Base-by-base conservation (phyloP, 1,140 invertebrate species). In the Bombus haemorrhoidalis region DNA sequence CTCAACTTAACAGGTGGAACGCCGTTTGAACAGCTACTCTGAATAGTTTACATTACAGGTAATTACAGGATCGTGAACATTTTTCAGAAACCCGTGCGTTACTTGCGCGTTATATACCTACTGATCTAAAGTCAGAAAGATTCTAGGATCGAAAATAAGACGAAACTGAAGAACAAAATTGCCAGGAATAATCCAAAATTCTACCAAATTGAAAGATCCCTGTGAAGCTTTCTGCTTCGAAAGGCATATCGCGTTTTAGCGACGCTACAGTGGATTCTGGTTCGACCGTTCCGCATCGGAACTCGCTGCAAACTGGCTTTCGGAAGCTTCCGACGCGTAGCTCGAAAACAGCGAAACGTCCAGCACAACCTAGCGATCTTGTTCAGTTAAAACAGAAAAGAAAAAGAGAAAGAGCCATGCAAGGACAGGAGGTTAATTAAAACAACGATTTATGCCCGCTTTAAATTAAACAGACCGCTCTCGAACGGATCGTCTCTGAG, bases 401-500 rank as follows among this genome's bases (percentile, higher is more conserved):
- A 72, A 12, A 72, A 25, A 41, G 12, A 9, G 12, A 72, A 41
- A n/a, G 25, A 25, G 1, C 1, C 13, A 10, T 2, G 25, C 64
- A 71, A 81, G 79, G 66, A 81, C 47, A 37, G 47, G 32, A 25
- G 43, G 47, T 81, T 81, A 81, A 81, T 81, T 81, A 81, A 71
- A 71, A n/a, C 32, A 6, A 34, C 43, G 66, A 81, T 81, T 81
- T 57, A 81, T 71, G 28, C 25, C 15, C 25, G 34, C 5, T 80
- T 69, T 12, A 80, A 66, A 66, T 34, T 13, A 79, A 41, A 79
- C 62, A 43, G n/a, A 41, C 71, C 39, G 28, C 39, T 62, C 59
- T 62, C 28, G 71, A 32, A 28, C 4, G 25, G 41, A 47, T 73
- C 25, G 37, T 41, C 37, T 41, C 12, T n/a, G 25, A 18, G 68